These are phyloP conservation scores for Mimachlamys varia DNA, from an alignment of 2,888 invertebrate genomes.

Conservation along the genomic window DNA sequence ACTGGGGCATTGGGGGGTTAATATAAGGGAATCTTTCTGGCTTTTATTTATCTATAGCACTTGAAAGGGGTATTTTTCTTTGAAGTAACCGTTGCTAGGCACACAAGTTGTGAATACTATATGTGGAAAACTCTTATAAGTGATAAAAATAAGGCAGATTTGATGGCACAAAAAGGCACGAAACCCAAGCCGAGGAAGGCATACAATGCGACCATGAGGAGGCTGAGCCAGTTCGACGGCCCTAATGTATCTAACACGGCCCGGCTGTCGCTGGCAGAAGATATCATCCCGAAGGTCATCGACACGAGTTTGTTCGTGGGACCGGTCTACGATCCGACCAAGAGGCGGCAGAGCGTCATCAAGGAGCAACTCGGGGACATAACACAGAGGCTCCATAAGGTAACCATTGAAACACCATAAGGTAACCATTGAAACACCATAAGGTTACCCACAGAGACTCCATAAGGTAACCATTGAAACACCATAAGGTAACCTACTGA, in stretches of 20 bases:
- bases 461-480: too few species aligned
- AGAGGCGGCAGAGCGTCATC: slow-evolving; percentile 20
- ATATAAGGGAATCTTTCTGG: background rate
- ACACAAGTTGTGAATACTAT: background rate
- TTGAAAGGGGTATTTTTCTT: background rate
- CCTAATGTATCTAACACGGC: background rate
- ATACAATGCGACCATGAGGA: background rate
- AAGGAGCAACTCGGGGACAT: slow-evolving; percentile 38
- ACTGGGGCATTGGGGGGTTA: background rate
- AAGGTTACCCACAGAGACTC: background rate
- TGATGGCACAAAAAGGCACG: background rate
- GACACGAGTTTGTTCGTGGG: slow-evolving; percentile 34
- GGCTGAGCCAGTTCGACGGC: background rate
- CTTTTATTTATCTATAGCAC: background rate
- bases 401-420: too few species aligned
- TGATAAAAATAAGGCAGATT: background rate
- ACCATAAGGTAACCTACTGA: too few species aligned
- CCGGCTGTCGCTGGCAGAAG: background rate
- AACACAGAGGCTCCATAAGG: slow-evolving; percentile 21
- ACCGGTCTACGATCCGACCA: slow-evolving; percentile 7
- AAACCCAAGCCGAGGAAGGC: background rate
- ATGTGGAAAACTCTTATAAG: background rate
- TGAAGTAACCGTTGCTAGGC: background rate
- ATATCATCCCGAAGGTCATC: background rate
- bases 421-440: background rate